These are phyloP conservation scores for Catostylus mosaicus DNA, from an alignment of 30 jellyfish, hydroid and myxozoan genomes.

Conservation along the genomic window DNA sequence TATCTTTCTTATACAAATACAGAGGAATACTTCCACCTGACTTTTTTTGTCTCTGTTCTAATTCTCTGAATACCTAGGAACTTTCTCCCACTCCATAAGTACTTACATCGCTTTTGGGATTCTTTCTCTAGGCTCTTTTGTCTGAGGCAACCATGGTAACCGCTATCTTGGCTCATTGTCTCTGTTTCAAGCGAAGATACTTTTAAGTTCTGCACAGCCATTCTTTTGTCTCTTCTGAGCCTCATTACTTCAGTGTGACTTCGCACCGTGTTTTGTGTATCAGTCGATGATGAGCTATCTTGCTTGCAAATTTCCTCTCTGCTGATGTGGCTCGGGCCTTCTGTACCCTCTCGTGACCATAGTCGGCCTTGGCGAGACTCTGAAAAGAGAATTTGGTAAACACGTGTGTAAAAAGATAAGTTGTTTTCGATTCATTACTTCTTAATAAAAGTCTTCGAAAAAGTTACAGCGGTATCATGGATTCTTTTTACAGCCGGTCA, in stretches of 20 bases:
- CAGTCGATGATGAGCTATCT: constrained; percentile 60
- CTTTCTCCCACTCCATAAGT: background rate
- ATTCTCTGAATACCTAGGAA: no score
- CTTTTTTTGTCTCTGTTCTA: no score
- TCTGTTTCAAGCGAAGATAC: constrained; percentile 68
- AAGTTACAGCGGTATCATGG: no score
- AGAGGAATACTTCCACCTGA: no score
- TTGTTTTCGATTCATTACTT: background rate
- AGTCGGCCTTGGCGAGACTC: constrained; percentile 63
- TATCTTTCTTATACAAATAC: no score
- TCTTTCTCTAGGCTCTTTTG: constrained; percentile 42
- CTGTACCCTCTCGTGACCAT: constrained; percentile 57
- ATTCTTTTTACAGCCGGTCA: no score
- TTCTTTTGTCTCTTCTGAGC: constrained; percentile 3
- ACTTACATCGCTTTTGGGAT: constrained; percentile 37
- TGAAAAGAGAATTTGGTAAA: background rate
- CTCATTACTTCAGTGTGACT: constrained; percentile 7
- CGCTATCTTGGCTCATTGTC: constrained; percentile 92
- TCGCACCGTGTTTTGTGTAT: constrained; percentile 15
- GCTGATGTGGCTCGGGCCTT: background rate
- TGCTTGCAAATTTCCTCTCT: constrained; percentile 36
- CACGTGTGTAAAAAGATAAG: background rate
- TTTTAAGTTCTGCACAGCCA: constrained; percentile 27
- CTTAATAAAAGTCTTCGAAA: no score
- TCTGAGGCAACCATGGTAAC: constrained; percentile 89